A percentile compares a stretch with the other conserved stretches of the same genome.
Conservation (phyloP, 2,888 invertebrate species). For the Cerastoderma edule region DNA sequence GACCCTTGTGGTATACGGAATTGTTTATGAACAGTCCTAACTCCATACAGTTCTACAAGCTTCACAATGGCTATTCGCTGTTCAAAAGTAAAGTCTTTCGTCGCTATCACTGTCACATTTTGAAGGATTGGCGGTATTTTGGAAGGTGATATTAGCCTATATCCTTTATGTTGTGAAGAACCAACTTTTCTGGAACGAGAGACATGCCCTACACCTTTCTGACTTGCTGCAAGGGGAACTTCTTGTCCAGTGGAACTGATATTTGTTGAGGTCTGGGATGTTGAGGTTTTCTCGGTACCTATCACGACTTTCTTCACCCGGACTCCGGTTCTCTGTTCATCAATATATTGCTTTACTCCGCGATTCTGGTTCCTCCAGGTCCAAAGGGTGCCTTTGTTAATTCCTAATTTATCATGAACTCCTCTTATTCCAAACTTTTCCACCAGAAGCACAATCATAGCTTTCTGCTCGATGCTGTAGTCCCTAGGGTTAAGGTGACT, state of each 20-base stretch:
- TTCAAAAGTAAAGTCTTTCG: conserved; percentile 50
- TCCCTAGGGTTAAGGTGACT: conserved; percentile 40
- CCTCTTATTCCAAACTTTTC: conserved; percentile 46
- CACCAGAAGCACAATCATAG: conserved; percentile 44
- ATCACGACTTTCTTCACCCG: conserved; percentile 4
- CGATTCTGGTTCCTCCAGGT: conserved; percentile 48
- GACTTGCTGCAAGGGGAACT: too few relatives aligned
- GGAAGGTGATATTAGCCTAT: conserved; percentile 54
- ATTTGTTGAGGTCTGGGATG: background rate
- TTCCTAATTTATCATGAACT: conserved; percentile 50
- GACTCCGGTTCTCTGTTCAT: conserved; percentile 30
- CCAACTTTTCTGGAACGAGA: background rate
- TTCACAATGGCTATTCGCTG: conserved; percentile 57
- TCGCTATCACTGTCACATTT: conserved; percentile 29
- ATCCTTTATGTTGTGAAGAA: conserved; percentile 32
- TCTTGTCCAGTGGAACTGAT: too few relatives aligned
- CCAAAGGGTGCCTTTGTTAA: conserved; percentile 51
- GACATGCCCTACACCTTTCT: background rate
- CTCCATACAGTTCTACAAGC: conserved; percentile 58
- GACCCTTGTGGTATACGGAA: conserved; percentile 49
- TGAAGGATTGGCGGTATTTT: conserved; percentile 49
- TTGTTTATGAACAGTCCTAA: conserved; percentile 56
- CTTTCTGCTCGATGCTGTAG: conserved; percentile 53
- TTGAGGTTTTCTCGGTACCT: background rate
- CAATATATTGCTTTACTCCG: conserved; percentile 32